Base-by-base conservation (phyloP, 2,888 invertebrate genomes). In the Standfussiana lucernea region DNA sequence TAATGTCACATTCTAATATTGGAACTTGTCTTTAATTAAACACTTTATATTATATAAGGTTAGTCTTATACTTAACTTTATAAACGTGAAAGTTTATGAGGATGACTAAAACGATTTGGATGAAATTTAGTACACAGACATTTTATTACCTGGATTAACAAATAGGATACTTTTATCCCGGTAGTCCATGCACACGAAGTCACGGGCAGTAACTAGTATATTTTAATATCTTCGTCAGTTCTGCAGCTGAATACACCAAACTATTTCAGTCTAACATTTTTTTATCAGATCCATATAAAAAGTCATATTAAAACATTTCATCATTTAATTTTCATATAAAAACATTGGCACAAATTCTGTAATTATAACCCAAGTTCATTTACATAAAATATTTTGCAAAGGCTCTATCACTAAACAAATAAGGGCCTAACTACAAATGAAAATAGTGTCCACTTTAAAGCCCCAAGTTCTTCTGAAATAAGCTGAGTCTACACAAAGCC, bases 401-500 rank as follows among this genome's bases (percentile, higher is more conserved):
- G 21, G 56, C 24, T 35, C n/a, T 42, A 45, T 69, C 18, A 45
- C 45, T 70, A 21, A 56, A 3, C 45, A 78, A 79, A 84, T 79
- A 78, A 59, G 61, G 62, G 59, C 21, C 35, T 65, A 66, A 73
- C 32, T 59, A 64, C 50, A 71, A 80, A 80, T 75, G 70, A 69
- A 80, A 80, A 53, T 75, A 84, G 70, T 68, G 32, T 59, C 50
- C 71, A 64, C 53, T 74, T 53, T 61, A 61, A 72, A 61, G 37
- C 24, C 24, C 11, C 13, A 59, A 71, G 35, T 68, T 64, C 40
- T 66, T 70, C 28, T 53, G 40, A 82, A 75, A 82, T 78, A 70
- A 79, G 78, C 67, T 37, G 40, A 70, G 56, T 62, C 88, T 53
- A 82, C 72, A 75, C 72, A 87, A 68, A 79, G 72, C 53, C 78